These are phyloP conservation scores for Parazoanthus atlanticus DNA, from an alignment of 92 coral and sea anemone species.

Conservation along the genomic window DNA sequence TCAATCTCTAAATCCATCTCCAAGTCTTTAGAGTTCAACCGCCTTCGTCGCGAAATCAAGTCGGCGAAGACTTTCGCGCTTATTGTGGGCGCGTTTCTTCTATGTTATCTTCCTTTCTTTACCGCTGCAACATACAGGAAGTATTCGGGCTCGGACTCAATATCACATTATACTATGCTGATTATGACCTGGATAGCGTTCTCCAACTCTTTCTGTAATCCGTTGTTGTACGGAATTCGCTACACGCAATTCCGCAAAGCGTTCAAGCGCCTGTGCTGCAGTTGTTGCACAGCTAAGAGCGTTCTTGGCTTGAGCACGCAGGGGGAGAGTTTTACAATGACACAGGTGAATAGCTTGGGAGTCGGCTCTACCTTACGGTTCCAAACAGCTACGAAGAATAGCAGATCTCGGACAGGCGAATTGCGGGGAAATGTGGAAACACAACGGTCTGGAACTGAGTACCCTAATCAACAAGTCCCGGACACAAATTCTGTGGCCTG, in stretches of 20 bases:
- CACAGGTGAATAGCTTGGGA: background rate
- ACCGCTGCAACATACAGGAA: conserved; percentile 80
- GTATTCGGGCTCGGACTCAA: conserved; percentile 59
- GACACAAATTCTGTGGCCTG: background rate
- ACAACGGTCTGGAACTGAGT: background rate
- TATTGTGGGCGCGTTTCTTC: conserved; percentile 77
- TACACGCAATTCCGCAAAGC: conserved; percentile 83
- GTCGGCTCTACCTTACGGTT: background rate
- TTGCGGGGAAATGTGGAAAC: background rate
- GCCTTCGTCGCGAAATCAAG: conserved; percentile 75
- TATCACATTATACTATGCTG: conserved; percentile 51
- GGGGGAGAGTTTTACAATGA: conserved; percentile 11
- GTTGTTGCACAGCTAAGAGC: background rate
- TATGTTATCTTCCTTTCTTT: conserved; percentile 87
- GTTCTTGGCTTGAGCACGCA: background rate
- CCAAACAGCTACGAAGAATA: background rate
- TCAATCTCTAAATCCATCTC: background rate
- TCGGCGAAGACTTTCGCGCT: conserved; percentile 84
- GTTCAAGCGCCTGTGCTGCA: conserved; percentile 65
- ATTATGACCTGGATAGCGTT: conserved; percentile 86
- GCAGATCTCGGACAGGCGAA: background rate
- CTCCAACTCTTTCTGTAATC: conserved; percentile 86
- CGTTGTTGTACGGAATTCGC: conserved; percentile 80
- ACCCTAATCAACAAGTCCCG: background rate
- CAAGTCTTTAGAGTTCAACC: conserved; percentile 17